These are phyloP conservation scores for Ovis aries DNA, from an alignment of 2,113 vertebrate genomes.

Conservation along the genomic window DNA sequence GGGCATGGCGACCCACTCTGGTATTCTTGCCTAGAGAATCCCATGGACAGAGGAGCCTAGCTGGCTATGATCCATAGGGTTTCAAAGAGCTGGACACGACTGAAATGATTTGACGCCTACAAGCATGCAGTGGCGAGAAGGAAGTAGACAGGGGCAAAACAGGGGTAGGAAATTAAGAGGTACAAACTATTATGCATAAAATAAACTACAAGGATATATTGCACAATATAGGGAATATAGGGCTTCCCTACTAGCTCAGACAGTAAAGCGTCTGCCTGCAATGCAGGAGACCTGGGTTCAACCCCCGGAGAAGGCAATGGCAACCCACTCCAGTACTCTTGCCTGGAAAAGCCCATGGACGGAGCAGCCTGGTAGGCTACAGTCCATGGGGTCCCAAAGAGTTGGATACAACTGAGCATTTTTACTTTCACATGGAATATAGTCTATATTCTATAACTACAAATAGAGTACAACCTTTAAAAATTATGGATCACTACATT, in stretches of 20 bases:
- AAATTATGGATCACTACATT: neutral
- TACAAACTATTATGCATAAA: neutral
- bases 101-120: neutral
- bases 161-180: neutral
- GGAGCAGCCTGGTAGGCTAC: neutral
- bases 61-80: neutral
- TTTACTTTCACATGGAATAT: neutral
- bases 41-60: neutral
- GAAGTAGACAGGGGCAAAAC: neutral
- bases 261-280: neutral
- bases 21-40: neutral
- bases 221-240: neutral
- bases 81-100: neutral
- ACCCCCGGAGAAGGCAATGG: neutral
- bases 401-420: neutral
- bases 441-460: neutral
- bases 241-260: neutral
- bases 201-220: neutral
- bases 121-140: neutral
- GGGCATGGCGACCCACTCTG: neutral
- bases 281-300: neutral
- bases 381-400: neutral
- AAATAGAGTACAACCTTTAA: neutral
- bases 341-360: neutral
- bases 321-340: neutral